phyloP scores from a whole-genome alignment of 1,140 invertebrate species.

The Aricia agestis region DNA sequence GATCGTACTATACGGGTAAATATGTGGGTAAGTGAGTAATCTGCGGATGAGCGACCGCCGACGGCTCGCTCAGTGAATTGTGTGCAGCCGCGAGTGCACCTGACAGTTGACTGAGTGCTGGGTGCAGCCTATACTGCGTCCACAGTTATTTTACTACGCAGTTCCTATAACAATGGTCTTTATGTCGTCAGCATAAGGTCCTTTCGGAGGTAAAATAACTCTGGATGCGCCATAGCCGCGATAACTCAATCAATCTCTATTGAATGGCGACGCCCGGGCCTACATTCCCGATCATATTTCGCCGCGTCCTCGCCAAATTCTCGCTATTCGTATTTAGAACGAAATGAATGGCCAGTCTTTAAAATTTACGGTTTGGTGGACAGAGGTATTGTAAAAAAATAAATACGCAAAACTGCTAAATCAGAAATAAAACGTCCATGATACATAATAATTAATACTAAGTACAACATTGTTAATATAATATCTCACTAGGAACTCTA shows the following conservation, averaged over 20 bases:
- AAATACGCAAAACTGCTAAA: no score
- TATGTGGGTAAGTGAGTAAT: slow-evolving; percentile 41
- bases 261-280: slow-evolving; percentile 35
- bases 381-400: no score
- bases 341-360: not conserved
- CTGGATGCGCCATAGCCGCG: slow-evolving; percentile 24
- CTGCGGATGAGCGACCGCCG: slow-evolving; percentile 46
- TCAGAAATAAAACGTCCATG: no score
- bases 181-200: no score
- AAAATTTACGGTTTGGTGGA: not conserved
- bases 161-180: no score
- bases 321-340: not conserved
- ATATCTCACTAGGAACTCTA: no score
- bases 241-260: slow-evolving; percentile 50
- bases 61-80: slow-evolving; percentile 40
- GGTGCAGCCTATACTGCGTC: slow-evolving; percentile 37
- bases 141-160: no score
- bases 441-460: no score
- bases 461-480: no score
- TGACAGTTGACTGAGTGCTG: slow-evolving; percentile 58
- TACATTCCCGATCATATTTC: slow-evolving; percentile 5
- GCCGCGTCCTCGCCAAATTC: not conserved
- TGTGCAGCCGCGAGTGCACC: slow-evolving; percentile 43
- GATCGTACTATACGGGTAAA: slow-evolving; percentile 2
- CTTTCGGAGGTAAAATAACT: no score